Conservation (phyloP, 1,140 invertebrate species). For the Rhopalosiphum padi region DNA sequence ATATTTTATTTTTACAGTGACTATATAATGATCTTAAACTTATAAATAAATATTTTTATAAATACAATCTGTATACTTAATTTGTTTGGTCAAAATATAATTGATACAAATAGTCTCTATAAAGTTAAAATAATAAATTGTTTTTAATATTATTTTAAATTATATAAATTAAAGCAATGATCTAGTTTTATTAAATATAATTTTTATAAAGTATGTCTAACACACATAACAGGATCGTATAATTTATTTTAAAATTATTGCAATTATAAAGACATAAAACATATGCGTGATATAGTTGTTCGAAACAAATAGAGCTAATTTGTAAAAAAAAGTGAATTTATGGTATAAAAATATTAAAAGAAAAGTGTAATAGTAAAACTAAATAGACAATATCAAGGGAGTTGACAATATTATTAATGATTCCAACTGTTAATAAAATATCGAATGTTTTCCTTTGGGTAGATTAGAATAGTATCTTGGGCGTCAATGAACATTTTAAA, state of each 20-base stretch:
- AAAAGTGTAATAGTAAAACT: background rate
- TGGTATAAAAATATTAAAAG: background rate
- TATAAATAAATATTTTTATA: too few relatives aligned
- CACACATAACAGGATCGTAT: background rate
- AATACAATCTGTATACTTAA: too few relatives aligned
- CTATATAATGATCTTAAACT: too few relatives aligned
- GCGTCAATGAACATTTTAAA: constrained; percentile 40
- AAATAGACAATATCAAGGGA: background rate
- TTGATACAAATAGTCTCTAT: too few relatives aligned
- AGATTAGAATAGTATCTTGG: constrained; percentile 32
- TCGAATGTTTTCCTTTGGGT: background rate
- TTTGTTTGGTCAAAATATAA: too few relatives aligned
- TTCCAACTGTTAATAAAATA: background rate
- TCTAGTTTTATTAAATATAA: background rate
- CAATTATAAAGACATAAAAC: background rate
- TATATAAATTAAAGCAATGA: too few relatives aligned
- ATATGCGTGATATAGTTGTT: background rate
- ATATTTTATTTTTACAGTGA: too few relatives aligned
- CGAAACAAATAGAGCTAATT: background rate
- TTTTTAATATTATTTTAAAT: too few relatives aligned
- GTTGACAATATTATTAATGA: constrained; percentile 44
- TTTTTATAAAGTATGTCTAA: background rate
- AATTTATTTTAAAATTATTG: background rate
- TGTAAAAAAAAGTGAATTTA: background rate
- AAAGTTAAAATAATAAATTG: too few relatives aligned